Base-by-base conservation (phyloP, 2,888 invertebrate genomes). In the Papilio gigon region DNA sequence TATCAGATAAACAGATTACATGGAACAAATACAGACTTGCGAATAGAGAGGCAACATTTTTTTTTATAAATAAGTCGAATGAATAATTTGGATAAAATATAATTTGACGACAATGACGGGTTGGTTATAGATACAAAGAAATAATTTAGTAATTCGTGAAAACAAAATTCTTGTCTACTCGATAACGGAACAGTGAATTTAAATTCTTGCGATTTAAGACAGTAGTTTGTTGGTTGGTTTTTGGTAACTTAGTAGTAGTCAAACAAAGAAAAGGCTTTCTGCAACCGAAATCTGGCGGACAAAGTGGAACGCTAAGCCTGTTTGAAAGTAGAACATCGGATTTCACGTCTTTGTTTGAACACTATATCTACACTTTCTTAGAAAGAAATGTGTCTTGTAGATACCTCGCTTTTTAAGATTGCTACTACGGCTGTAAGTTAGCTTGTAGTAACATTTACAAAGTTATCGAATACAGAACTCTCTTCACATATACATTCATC, bases 321-420 rank as follows among this genome's bases (percentile, higher is more conserved):
- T n/a, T 56, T n/a, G 30, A 56, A 56, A 56, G 53, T 56, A 56
- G 53, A 56, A 56, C 53, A 56, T 56, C 17, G 53, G 53, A 56
- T 56, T 30, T 56, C 17, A 30, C 27, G 30, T 56, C 53, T 27
- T 56, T 53, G 53, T 53, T 53, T 56, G 27, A 56, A 27, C 17
- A 30, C 30, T 56, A 30, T 56, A 56, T 56, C 53, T 30, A 30
- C 1, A 25, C 30, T 30, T 56, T 56, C 53, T 56, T 56, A 17
- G n/a, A 27, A 30, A 30, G 27, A 30, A 56, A 30, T 30, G 9
- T 25, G 2, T 30, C 27, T 17, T 56, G 27, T 30, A 30, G 53
- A 30, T 56, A 22, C 11, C 20, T 44, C 20, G 20, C 47, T 20
- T 22, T 47, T 47, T 12, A 12, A 47, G 22, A 47, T 22, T 22